Evolutionary conservation across 2,797 vertebrate species (phyloP), one percentile per base, ranked within the genome.

Genomic region (Rhodeus uyekii): DNA sequence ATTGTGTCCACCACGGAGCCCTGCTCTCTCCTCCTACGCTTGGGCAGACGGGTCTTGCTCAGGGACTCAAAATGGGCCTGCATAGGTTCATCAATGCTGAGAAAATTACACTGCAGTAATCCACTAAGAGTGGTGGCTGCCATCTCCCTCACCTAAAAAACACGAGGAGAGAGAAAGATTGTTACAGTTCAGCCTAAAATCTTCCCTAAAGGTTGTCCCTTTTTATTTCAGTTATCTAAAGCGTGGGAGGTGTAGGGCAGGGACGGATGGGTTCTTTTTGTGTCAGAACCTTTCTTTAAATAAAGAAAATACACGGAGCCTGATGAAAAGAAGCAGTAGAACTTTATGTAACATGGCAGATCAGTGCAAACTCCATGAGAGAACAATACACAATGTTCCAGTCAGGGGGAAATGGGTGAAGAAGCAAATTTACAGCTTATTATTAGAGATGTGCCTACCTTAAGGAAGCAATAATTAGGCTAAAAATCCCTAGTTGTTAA

Each of bases 71-170:
- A 98, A 88, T 98, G 96, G 22, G 94, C 91, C 94, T 99, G 98
- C 96, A 98, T 96, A 81, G 95, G 90, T 29, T 85, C 82, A 16
- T 98, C 97, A 94, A 99, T 99, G 63, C 90, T 94, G 83, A 99
- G 95, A 85, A 99, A 99, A 82, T 96, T 96, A 91, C 98, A 99
- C 90, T 99, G 98, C 32, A 99, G 92, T 58, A 99, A 95, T 71
- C 98, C 98, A 48, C 98, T 98, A 50, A 99, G 91, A 0, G 98
- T 99, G 32, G 97, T 99, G 81, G 98, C 97, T 0, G 97, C 98
- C 97, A 99, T 97, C 93, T 99, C 98, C 91, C 98, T 94, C 79
- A 99, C 97, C 98, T 99, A 55, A 69, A n/a, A 0, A 61, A 73
- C 34, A 64, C 10, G 18, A 10, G 77, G 18, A 55, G 13, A 75